A percentile compares a stretch with the other conserved stretches of the same genome.
Evolutionary conservation across 2,797 vertebrate genomes (phyloP).

Genomic region (Girardinus metallicus): DNA sequence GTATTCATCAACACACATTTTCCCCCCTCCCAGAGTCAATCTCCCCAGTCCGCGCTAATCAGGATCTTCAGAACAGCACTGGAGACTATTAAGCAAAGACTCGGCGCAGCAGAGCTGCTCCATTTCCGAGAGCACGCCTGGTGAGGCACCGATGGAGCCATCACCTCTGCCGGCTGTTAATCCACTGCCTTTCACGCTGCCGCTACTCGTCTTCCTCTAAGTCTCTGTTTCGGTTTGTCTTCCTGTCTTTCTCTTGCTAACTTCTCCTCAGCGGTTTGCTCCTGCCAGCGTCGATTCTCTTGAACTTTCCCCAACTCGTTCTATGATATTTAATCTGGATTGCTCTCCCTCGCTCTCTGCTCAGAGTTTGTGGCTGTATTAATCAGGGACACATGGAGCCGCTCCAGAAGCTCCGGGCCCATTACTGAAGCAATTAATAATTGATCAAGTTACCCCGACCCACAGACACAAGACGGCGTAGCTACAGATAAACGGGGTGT

Average conservation of each 20-base stretch:
- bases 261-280: slow-evolving; percentile 23
- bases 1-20: slow-evolving; percentile 66
- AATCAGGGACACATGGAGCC: slow-evolving; percentile 64
- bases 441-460: slow-evolving; percentile 61
- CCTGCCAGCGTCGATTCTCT: slow-evolving; percentile 11
- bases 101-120: slow-evolving; percentile 49
- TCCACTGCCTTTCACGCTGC: slow-evolving; percentile 41
- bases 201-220: slow-evolving; percentile 25
- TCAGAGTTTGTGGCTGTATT: slow-evolving; percentile 50
- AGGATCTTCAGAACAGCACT: slow-evolving; percentile 52
- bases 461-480: slow-evolving; percentile 14
- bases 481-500: slow-evolving; percentile 21
- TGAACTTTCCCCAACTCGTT: slow-evolving; percentile 6
- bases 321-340: slow-evolving; percentile 6
- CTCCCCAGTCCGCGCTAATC: slow-evolving; percentile 54
- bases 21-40: slow-evolving; percentile 45
- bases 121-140: slow-evolving; percentile 41
- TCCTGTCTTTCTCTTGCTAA: slow-evolving; percentile 36
- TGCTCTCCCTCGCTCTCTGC: not conserved
- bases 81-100: slow-evolving; percentile 67
- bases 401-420: slow-evolving; percentile 61
- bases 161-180: slow-evolving; percentile 61
- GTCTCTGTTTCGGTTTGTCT: slow-evolving; percentile 38
- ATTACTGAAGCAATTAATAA: slow-evolving; percentile 74
- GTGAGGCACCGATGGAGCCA: slow-evolving; percentile 55